Percentiles rank a stretch among this genome's conserved stretches.
Conservation (phyloP, 2,888 invertebrate species). For the Agriopis marginaria region DNA sequence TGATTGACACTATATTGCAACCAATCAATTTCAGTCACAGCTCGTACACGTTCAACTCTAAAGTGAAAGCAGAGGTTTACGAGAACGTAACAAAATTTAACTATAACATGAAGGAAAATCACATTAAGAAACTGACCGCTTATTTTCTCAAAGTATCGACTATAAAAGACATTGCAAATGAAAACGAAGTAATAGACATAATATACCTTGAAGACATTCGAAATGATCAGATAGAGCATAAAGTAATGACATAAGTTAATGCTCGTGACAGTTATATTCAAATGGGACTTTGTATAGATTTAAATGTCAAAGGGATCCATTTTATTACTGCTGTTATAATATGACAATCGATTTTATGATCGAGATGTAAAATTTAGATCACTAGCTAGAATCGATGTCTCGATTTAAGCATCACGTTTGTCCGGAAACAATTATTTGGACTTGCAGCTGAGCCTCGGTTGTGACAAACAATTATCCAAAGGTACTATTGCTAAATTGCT, state of each 20-base stretch:
- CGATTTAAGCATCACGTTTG: conserved; percentile 56
- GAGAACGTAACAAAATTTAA: conserved; percentile 51
- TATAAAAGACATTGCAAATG: conserved; percentile 10
- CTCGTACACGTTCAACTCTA: conserved; percentile 36
- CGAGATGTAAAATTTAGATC: conserved; percentile 33
- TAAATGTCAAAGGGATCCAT: conserved; percentile 61
- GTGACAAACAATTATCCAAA: conserved; percentile 66
- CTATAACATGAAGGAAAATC: conserved; percentile 35
- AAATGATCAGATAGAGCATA: conserved; percentile 22
- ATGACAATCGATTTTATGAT: conserved; percentile 60
- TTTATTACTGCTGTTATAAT: conserved; percentile 52
- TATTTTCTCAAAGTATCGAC: conserved; percentile 9
- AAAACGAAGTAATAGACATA: conserved; percentile 1
- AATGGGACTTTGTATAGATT: conserved; percentile 50
- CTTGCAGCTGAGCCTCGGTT: conserved; percentile 53
- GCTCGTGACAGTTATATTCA: conserved; percentile 36
- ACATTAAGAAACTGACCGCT: conserved; percentile 7
- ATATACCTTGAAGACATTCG: conserved; percentile 19
- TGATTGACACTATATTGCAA: conserved; percentile 57
- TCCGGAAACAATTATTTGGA: conserved; percentile 69
- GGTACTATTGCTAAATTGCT: conserved; percentile 59
- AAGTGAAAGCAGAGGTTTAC: conserved; percentile 50
- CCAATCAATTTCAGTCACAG: conserved; percentile 58
- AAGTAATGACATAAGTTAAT: conserved; percentile 46
- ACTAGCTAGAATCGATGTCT: conserved; percentile 67